Percentiles rank a stretch among this genome's conserved stretches.
Conservation (phyloP, 2,113 vertebrate genomes). For the Syngnathus typhle region DNA sequence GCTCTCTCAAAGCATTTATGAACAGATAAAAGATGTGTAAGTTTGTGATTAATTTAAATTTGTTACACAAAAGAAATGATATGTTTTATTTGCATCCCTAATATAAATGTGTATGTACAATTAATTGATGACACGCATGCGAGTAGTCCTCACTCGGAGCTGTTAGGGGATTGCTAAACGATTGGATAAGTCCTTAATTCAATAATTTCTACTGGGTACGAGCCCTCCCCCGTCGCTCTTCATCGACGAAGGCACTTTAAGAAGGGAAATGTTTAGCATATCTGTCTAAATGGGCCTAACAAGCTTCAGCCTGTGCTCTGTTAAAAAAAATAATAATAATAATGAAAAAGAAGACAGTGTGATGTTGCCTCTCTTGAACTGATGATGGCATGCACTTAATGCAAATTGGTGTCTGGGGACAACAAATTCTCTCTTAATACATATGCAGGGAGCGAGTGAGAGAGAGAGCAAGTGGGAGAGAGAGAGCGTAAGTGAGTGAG, state of each 20-base stretch:
- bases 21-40: background rate
- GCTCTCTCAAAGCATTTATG: background rate
- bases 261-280: constrained; percentile 90
- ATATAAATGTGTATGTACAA: background rate
- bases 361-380: constrained; percentile 98
- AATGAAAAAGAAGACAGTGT: constrained; percentile 74
- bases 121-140: background rate
- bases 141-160: constrained; percentile 19
- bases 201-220: constrained; percentile 71
- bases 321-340: constrained; percentile 75
- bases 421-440: constrained; percentile 98
- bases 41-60: background rate
- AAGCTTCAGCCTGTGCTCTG: constrained; percentile 83
- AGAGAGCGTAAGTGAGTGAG: constrained; percentile 16
- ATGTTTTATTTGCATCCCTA: background rate
- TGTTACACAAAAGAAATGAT: background rate
- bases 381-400: constrained; percentile 99
- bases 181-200: constrained; percentile 83
- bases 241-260: constrained; percentile 86
- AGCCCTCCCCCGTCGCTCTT: constrained; percentile 54
- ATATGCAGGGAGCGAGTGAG: constrained; percentile 82
- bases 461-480: constrained; percentile 68
- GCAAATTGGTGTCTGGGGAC: constrained; percentile 99
- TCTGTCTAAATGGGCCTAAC: constrained; percentile 95
- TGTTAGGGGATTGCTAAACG: constrained; percentile 81